phyloP scores from a whole-genome alignment of 2,888 invertebrate genomes.

The Phyllotreta striolata region DNA sequence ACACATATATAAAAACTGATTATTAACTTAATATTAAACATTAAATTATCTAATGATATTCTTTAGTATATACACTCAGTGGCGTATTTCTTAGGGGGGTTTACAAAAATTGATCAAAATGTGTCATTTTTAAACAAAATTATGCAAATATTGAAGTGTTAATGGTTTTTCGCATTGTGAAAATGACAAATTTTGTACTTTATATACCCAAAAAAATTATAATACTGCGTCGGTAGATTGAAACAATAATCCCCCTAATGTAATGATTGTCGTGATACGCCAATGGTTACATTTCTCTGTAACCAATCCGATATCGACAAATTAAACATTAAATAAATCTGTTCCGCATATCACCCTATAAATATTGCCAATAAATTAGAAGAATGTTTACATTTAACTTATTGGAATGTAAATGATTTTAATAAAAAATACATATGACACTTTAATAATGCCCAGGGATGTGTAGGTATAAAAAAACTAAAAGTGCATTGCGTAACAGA shows the following conservation, averaged over 20 bases:
- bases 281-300: slow-evolving; percentile 8
- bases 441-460: too few species aligned
- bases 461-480: too few species aligned
- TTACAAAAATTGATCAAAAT: not conserved
- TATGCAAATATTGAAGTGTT: too few species aligned
- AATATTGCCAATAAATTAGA: slow-evolving; percentile 3
- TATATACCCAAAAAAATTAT: not conserved
- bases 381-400: slow-evolving; percentile 9
- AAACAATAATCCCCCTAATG: slow-evolving; percentile 12
- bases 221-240: not conserved
- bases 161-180: too few species aligned
- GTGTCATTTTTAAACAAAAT: too few species aligned
- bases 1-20: slow-evolving; percentile 23
- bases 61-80: slow-evolving; percentile 19
- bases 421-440: not conserved
- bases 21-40: slow-evolving; percentile 16
- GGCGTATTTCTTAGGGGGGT: slow-evolving; percentile 16
- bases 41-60: slow-evolving; percentile 23
- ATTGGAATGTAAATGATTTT: slow-evolving; percentile 13
- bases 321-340: slow-evolving; percentile 3
- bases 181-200: too few species aligned
- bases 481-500: too few species aligned
- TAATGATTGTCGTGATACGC: slow-evolving; percentile 23
- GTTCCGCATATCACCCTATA: not conserved
- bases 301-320: slow-evolving; percentile 15